Conservation (phyloP, 2,888 invertebrate genomes). For the Heliconius hortense region DNA sequence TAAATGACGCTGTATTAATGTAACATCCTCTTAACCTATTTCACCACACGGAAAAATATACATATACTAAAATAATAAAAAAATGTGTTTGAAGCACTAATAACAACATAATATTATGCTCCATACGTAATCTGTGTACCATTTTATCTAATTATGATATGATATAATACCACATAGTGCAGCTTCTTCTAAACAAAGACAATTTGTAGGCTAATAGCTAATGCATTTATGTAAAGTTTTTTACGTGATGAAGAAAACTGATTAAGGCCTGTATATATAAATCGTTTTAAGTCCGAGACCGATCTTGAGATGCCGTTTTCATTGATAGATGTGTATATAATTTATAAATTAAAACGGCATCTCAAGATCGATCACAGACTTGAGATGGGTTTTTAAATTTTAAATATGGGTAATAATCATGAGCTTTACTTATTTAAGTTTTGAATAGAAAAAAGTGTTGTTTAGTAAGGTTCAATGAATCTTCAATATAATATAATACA, state of each 20-base stretch:
- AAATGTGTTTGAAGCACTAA: not conserved
- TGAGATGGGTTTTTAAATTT: too few relatives aligned
- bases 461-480: too few relatives aligned
- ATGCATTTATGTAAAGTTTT: conserved; percentile 29
- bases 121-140: conserved; percentile 18
- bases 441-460: not conserved
- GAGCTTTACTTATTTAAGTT: not conserved
- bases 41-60: not conserved
- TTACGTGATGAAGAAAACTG: conserved; percentile 17
- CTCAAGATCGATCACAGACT: too few relatives aligned
- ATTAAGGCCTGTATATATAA: not conserved
- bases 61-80: not conserved
- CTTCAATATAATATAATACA: too few relatives aligned
- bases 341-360: too few relatives aligned
- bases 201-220: conserved; percentile 29
- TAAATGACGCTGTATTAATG: not conserved
- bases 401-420: not conserved
- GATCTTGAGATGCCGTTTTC: too few relatives aligned
- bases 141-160: conserved; percentile 32
- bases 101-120: conserved; percentile 3
- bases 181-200: conserved; percentile 30
- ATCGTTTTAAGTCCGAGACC: too few relatives aligned
- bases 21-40: not conserved
- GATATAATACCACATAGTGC: conserved; percentile 29
- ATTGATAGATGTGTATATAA: too few relatives aligned